Conservation (phyloP, 2,113 vertebrate species). For the Geococcyx californianus region DNA sequence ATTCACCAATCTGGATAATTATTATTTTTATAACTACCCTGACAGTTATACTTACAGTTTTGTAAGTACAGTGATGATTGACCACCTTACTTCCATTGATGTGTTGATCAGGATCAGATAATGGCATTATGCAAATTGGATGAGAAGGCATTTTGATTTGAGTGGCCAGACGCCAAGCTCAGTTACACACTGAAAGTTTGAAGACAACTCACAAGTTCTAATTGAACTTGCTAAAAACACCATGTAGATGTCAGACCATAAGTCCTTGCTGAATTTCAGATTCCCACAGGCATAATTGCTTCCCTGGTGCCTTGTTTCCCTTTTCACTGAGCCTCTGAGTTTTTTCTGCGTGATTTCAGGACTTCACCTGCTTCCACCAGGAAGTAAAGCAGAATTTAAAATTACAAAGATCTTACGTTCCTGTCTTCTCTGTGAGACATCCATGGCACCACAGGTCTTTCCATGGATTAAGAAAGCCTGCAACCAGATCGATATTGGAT, state of each 20-base stretch:
- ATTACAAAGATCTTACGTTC: neutral
- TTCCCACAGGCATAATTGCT: neutral
- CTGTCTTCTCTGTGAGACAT: neutral
- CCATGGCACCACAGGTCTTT: neutral
- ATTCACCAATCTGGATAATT: neutral
- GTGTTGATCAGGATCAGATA: neutral
- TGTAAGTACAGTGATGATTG: neutral
- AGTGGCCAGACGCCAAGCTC: neutral
- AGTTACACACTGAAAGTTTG: neutral
- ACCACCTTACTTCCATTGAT: neutral
- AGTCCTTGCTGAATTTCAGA: neutral
- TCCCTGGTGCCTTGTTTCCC: neutral
- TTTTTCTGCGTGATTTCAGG: neutral
- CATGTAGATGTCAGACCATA: neutral
- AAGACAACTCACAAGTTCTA: neutral
- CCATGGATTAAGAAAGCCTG: neutral
- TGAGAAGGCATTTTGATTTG: neutral
- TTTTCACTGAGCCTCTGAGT: neutral
- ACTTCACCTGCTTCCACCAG: neutral
- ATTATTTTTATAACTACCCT: neutral
- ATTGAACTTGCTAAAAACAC: neutral
- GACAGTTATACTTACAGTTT: neutral
- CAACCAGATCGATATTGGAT: neutral
- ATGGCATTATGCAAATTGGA: neutral
- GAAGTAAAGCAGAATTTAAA: neutral